These are phyloP conservation scores for Terrapene triunguis DNA, from an alignment of 2,113 vertebrate genomes.

Conservation along the genomic window DNA sequence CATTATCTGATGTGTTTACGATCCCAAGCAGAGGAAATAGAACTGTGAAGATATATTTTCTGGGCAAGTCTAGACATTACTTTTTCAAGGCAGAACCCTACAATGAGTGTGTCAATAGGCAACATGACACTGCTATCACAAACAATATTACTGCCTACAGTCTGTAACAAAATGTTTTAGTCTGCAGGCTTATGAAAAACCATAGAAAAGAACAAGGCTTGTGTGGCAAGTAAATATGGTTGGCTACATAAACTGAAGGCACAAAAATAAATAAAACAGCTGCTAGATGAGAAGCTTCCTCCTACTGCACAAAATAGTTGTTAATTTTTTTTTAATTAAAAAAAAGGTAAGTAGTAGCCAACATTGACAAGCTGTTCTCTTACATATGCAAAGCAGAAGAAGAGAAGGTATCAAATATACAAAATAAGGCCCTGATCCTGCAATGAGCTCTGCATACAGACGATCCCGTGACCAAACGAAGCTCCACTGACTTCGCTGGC, in stretches of 20 bases:
- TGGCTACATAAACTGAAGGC: neutral
- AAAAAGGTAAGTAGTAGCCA: neutral
- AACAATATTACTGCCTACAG: neutral
- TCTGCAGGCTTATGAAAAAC: neutral
- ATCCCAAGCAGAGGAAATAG: neutral
- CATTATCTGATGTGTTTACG: neutral
- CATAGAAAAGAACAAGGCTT: neutral
- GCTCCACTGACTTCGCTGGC: neutral
- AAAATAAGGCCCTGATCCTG: neutral
- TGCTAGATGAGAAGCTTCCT: neutral
- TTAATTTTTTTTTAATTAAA: neutral
- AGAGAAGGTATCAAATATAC: neutral
- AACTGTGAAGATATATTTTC: neutral
- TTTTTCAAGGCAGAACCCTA: neutral
- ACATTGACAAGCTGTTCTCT: neutral
- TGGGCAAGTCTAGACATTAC: neutral
- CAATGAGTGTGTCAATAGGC: neutral
- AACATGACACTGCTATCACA: neutral
- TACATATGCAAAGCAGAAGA: neutral
- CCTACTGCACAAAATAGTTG: neutral
- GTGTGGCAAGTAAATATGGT: neutral
- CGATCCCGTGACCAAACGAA: neutral
- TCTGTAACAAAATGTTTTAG: neutral
- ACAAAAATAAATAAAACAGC: neutral
- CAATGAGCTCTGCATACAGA: neutral